Conservation (phyloP, 1,140 invertebrate species). For the Cepaea nemoralis region DNA sequence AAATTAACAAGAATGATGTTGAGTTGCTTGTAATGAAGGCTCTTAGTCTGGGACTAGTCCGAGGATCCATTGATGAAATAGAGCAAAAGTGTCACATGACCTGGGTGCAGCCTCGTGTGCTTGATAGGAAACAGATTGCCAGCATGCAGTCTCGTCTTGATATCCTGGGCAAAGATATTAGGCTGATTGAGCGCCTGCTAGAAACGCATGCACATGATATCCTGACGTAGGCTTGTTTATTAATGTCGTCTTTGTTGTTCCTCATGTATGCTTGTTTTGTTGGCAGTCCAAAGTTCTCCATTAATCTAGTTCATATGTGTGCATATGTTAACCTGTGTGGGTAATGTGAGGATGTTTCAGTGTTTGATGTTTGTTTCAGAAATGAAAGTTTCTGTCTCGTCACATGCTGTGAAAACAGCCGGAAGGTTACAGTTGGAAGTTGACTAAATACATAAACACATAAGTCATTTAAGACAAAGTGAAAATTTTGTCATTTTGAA, state of each 20-base stretch:
- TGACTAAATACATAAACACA: too few relatives aligned
- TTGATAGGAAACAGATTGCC: conserved; percentile 82
- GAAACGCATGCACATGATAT: conserved; percentile 88
- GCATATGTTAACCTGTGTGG: too few relatives aligned
- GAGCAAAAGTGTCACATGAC: conserved; percentile 84
- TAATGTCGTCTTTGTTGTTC: not conserved
- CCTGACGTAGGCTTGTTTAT: conserved; percentile 75
- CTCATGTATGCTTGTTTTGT: too few relatives aligned
- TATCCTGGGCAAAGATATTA: conserved; percentile 86
- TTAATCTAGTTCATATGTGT: too few relatives aligned
- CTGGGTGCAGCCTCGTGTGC: conserved; percentile 93
- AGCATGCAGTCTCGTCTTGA: conserved; percentile 85
- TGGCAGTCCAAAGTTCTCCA: too few relatives aligned
- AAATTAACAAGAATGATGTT: conserved; percentile 81
- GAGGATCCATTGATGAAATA: conserved; percentile 96
- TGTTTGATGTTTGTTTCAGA: too few relatives aligned
- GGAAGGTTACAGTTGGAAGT: too few relatives aligned
- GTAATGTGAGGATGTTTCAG: too few relatives aligned
- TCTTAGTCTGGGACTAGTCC: conserved; percentile 91
- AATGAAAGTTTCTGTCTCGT: too few relatives aligned
- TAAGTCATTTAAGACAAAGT: too few relatives aligned
- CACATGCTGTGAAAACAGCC: too few relatives aligned
- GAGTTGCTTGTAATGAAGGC: conserved; percentile 99
- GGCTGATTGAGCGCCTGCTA: conserved; percentile 84
- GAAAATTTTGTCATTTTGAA: too few relatives aligned